Evolutionary conservation across 2,113 vertebrate species (phyloP).

Genomic region (Pelvicachromis taeniatus): DNA sequence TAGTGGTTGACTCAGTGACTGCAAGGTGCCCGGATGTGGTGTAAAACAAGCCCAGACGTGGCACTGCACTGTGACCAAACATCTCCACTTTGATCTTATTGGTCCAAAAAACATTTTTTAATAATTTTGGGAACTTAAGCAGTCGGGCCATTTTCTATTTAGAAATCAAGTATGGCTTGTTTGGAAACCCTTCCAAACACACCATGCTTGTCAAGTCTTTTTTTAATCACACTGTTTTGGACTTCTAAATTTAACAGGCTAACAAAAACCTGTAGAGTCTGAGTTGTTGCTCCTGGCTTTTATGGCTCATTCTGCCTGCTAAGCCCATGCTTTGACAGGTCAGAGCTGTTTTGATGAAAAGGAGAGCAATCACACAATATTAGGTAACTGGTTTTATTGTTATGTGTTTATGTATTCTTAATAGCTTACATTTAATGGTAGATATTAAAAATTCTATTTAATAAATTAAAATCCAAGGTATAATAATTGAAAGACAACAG

Average conservation of each 20-base stretch:
- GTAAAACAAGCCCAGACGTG: neutral
- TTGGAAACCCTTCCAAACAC: neutral
- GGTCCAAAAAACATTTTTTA: neutral
- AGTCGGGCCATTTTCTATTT: neutral
- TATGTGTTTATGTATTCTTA: neutral
- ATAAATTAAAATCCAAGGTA: fast-evolving
- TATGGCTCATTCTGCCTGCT: neutral
- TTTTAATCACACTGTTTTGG: too few species aligned
- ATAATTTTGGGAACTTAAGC: neutral
- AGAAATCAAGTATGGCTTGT: fast-evolving
- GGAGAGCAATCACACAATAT: neutral
- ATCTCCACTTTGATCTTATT: neutral
- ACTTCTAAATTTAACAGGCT: too few species aligned
- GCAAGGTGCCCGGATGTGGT: neutral
- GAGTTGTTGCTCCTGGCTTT: neutral
- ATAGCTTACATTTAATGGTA: neutral
- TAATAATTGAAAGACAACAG: neutral
- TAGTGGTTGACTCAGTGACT: neutral
- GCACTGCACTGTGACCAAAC: neutral
- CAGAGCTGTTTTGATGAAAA: neutral
- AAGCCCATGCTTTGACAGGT: neutral
- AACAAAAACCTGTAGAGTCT: fast-evolving
- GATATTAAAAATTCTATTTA: neutral
- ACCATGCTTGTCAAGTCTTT: neutral
- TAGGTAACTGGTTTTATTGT: neutral